A percentile compares a stretch with the other conserved stretches of the same genome.
These are phyloP conservation scores for Orchestes rusci DNA, from an alignment of 2,888 invertebrate species.

Conservation along the genomic window DNA sequence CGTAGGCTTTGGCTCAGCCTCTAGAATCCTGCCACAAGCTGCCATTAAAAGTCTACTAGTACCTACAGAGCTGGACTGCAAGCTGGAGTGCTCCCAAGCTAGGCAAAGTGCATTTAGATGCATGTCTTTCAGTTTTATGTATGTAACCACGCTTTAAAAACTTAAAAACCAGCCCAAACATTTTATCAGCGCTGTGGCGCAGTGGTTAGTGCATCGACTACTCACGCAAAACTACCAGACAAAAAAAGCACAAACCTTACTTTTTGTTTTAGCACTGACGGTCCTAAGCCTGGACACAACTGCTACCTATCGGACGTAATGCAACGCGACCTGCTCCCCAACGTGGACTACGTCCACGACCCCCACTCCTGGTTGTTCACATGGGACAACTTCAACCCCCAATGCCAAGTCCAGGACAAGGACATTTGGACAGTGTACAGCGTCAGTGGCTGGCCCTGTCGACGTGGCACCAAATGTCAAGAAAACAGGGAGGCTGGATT, in stretches of 20 bases:
- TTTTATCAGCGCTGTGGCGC: too few relatives aligned
- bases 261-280: constrained; percentile 32
- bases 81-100: constrained; percentile 56
- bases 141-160: constrained; percentile 20
- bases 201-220: too few relatives aligned
- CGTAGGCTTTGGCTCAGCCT: constrained; percentile 69
- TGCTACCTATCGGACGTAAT: constrained; percentile 74
- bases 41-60: constrained; percentile 60
- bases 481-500: constrained; percentile 71
- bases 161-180: too few relatives aligned
- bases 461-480: constrained; percentile 57
- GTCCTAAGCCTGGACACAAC: constrained; percentile 42
- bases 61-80: constrained; percentile 60
- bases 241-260: too few relatives aligned
- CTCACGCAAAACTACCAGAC: too few relatives aligned
- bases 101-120: constrained; percentile 59
- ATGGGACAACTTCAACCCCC: constrained; percentile 71
- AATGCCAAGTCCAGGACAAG: too few relatives aligned
- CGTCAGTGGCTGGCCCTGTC: constrained; percentile 74
- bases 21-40: constrained; percentile 58
- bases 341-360: constrained; percentile 66
- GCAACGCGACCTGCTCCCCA: constrained; percentile 64
- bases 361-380: constrained; percentile 66
- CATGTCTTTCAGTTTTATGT: constrained; percentile 70
- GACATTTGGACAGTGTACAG: constrained; percentile 65